phyloP scores from a whole-genome alignment of 2,797 vertebrate genomes.

The Cuculus canorus region DNA sequence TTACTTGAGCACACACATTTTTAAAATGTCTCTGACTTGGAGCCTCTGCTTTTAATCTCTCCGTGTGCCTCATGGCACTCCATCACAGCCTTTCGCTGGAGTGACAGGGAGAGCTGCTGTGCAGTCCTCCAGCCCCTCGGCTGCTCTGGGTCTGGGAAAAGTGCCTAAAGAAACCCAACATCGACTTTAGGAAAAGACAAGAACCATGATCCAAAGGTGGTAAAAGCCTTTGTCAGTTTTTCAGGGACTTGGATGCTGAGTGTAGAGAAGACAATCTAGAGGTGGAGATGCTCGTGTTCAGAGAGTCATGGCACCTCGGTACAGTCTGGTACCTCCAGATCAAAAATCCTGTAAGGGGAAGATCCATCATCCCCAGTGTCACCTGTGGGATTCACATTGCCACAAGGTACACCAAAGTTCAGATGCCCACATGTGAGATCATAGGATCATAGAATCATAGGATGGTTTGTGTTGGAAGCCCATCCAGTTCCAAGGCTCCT shows the following conservation, averaged over 20 bases:
- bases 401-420: background rate
- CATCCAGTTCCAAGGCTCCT: no score
- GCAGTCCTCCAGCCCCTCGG: background rate
- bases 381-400: background rate
- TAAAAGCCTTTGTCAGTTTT: background rate
- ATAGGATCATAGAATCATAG: no score
- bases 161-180: background rate
- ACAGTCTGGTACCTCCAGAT: background rate
- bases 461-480: no score
- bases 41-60: conserved; percentile 36
- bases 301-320: background rate
- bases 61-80: accelerated
- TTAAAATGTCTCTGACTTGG: background rate
- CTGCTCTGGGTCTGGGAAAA: background rate
- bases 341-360: background rate
- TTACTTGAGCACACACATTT: conserved; percentile 66
- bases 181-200: background rate
- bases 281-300: background rate
- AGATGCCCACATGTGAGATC: accelerated
- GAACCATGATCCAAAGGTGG: accelerated
- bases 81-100: background rate
- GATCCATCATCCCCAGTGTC: background rate
- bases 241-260: background rate
- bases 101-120: background rate
- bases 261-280: background rate